Evolutionary conservation across 2,888 invertebrate genomes (phyloP).

Genomic region (Onthophagus sagittarius): DNA sequence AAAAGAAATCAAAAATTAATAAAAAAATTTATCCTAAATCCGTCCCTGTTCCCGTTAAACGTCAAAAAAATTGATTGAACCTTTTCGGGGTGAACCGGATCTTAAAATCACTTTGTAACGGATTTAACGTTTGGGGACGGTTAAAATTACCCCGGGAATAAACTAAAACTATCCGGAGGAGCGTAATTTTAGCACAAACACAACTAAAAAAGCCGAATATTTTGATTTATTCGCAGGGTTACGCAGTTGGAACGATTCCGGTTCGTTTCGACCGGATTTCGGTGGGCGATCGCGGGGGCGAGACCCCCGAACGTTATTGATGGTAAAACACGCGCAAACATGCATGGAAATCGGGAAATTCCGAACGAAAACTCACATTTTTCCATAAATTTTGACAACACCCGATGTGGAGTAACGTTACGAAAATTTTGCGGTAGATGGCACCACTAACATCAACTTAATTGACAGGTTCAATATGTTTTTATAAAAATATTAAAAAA

Average conservation of each 20-base stretch:
- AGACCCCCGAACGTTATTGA: conserved; percentile 1
- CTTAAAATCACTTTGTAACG: background rate
- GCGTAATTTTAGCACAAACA: conserved; percentile 10
- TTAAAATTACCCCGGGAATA: background rate
- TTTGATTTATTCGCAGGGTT: background rate
- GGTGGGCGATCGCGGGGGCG: conserved; percentile 5
- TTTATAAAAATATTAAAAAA: too few relatives aligned
- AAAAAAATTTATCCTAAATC: background rate
- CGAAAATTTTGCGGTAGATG: conserved; percentile 21
- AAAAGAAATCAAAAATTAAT: background rate
- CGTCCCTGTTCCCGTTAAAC: background rate
- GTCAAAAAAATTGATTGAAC: conserved; percentile 1
- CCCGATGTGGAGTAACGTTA: conserved; percentile 34
- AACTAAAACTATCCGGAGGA: background rate
- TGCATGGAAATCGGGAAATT: conserved; percentile 29
- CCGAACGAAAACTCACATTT: conserved; percentile 45
- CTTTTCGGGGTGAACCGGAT: background rate
- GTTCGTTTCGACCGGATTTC: background rate
- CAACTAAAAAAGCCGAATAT: conserved; percentile 6
- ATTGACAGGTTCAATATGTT: background rate
- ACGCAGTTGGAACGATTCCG: conserved; percentile 12
- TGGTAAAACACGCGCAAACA: background rate
- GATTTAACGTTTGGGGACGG: background rate
- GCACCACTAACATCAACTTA: background rate
- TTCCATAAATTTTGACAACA: conserved; percentile 45